Evolutionary conservation across 2,888 invertebrate species (phyloP), one percentile per base, ranked within the genome.

Genomic region (Galerucella calmariensis): DNA sequence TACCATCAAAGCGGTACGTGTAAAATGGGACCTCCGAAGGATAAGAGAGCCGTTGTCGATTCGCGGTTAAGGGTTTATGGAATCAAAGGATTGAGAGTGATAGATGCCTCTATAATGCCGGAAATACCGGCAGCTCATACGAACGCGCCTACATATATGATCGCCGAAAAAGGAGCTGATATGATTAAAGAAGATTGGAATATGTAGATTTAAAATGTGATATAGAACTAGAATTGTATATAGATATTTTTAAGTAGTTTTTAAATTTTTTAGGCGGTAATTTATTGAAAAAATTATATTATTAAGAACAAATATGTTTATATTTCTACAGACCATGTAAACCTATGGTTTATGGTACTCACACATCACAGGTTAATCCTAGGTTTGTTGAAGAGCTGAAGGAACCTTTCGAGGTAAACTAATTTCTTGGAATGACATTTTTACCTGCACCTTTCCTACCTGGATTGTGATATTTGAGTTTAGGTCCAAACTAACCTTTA

Each of bases 21-120:
- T 81, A 92, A 92, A 83, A 93, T 93, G 93, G 93, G 92, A 0
- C 87, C 89, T 0, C 80, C 82, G 51, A 84, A 81, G 1, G 92
- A 92, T 83, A 89, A 90, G 11, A 86, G 89, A 9, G 89, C 92
- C 0, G 94, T 94, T 0, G 93, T 94, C 0, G 91, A 92, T 82
- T 88, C 91, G 1, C 87, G 90, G 80, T 83, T 93, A 71, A 88
- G 88, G 79, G 92, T 93, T 0, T 91, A 93, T 81, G 94, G 94
- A 8, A 88, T 95, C 12, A 87, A 89, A 14, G 90, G 90, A 5
- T 86, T 95, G 58, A 88, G 95, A 78, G 94, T 95, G 0, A 92
- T 94, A 73, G 95, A 95, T 83, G 94, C 94, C 0, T 94, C 94
- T 78, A 90, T 95, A 59, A 95, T 95, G 90, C 95, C 95, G 0